Base-by-base conservation (phyloP, 1,140 invertebrate genomes). In the Cotesia typhae region DNA sequence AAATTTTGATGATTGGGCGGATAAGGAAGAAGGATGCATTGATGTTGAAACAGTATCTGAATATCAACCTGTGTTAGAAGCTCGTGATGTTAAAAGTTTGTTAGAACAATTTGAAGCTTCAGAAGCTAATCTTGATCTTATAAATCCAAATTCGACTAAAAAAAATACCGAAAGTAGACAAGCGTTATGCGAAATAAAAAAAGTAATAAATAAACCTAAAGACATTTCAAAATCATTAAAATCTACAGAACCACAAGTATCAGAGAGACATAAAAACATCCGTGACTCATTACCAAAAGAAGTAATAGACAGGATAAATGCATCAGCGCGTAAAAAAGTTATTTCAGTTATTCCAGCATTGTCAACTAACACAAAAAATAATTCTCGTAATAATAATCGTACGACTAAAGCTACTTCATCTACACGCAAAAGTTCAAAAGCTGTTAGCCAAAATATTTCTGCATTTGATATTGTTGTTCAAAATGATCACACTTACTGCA, bases 31-130 rank as follows among this genome's bases (percentile, higher is more conserved):
- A 51, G 71, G 79, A 17, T 73, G 67, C 59, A 53, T 83, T 52
- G 79, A 81, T 65, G 65, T 81, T 52, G 78, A 80, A 75, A 78
- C 77, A 5, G 73, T 77, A 35, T 55, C 72, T 12, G 78, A 79
- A 68, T 66, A 79, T 63, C 36, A 77, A 66, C 79, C 80, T 72
- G 88, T 84, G 51, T 74, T 89, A n/a, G 85, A 89, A 82, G 89
- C 89, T 71, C 77, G 81, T 14, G 88, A 89, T 80, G 74, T 89
- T 4, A 81, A 81, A 4, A 89, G 88, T 80, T 82, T 90, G 7
- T 75, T 90, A 17, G 88, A 89, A 68, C 87, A 90, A 77, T 90
- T 90, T 83, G 89, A 90, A 80, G 86, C 87, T 36, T 81, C 85
- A 1, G 86, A 87, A 77, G 79, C 73, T 52, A 73, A 76, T 52